These are phyloP conservation scores for Chymomyza fuscimana DNA, from an alignment of 2,888 invertebrate genomes.

Conservation along the genomic window DNA sequence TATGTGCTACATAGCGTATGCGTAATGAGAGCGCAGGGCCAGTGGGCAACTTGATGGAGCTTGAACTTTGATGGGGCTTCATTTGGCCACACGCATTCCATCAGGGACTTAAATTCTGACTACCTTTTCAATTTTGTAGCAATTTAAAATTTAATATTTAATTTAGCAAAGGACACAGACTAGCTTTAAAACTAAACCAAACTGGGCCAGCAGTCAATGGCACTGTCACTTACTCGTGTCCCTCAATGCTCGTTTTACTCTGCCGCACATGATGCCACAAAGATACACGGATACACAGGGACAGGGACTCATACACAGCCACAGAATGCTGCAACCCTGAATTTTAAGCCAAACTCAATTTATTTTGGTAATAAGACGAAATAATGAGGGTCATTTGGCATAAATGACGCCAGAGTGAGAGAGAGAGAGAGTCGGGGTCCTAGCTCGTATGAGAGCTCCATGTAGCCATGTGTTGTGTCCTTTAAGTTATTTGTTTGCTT, in stretches of 20 bases:
- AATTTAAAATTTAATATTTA: conserved; percentile 61
- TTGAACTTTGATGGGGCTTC: background rate
- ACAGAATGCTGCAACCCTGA: conserved; percentile 6
- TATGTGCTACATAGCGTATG: background rate
- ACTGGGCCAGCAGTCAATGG: conserved; percentile 9
- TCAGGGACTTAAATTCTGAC: conserved; percentile 56
- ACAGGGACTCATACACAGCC: background rate
- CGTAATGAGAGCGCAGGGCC: background rate
- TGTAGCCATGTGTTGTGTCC: conserved; percentile 31
- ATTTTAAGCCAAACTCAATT: conserved; percentile 72
- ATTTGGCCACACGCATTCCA: background rate
- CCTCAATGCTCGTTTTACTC: conserved; percentile 25
- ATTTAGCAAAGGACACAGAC: conserved; percentile 10
- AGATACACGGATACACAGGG: background rate
- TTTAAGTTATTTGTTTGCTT: conserved; percentile 63
- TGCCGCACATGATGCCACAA: conserved; percentile 33
- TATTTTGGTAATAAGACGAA: conserved; percentile 72
- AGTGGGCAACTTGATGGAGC: background rate
- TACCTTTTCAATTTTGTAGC: conserved; percentile 59
- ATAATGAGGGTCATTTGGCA: conserved; percentile 74
- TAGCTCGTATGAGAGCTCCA: background rate
- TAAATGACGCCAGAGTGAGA: conserved; percentile 52
- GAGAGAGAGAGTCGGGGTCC: background rate
- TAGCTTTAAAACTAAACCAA: background rate
- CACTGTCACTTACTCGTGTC: background rate